These are phyloP conservation scores for Lineus longissimus DNA, from an alignment of 1,140 invertebrate species.

Conservation along the genomic window DNA sequence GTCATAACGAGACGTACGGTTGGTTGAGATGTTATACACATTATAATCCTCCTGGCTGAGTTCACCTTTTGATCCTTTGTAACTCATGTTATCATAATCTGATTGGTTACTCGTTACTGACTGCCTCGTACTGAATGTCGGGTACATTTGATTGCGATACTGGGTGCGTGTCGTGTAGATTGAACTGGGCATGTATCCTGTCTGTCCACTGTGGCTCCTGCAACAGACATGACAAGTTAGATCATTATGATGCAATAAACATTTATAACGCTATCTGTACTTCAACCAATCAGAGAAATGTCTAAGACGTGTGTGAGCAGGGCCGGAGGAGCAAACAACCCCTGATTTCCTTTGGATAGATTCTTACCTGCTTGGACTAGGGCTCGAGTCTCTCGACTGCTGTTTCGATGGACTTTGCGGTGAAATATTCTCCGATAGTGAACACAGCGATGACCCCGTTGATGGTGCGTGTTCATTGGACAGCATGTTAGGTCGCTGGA, in stretches of 20 bases:
- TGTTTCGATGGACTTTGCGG: not conserved
- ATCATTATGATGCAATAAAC: no score
- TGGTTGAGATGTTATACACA: conserved; percentile 35
- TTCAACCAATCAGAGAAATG: no score
- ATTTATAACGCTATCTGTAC: no score
- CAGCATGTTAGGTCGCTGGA: not conserved
- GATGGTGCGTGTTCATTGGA: not conserved
- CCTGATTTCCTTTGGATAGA: no score
- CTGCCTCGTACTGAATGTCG: conserved; percentile 28
- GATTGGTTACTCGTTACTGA: conserved; percentile 29
- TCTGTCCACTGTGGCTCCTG: not conserved
- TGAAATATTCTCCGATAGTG: not conserved
- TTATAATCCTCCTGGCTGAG: conserved; percentile 26
- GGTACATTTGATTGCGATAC: conserved; percentile 53
- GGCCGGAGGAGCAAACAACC: no score
- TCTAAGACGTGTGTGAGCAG: no score
- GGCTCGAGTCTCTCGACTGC: not conserved
- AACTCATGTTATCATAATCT: conserved; percentile 30
- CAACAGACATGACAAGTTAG: no score
- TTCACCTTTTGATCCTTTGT: conserved; percentile 19
- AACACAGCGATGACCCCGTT: not conserved
- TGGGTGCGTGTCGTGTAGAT: conserved; percentile 47
- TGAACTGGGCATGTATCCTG: conserved; percentile 51
- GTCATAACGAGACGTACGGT: conserved; percentile 34
- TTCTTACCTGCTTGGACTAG: no score